These are phyloP conservation scores for Apodemia mormo DNA, from an alignment of 2,888 invertebrate genomes.

Conservation along the genomic window DNA sequence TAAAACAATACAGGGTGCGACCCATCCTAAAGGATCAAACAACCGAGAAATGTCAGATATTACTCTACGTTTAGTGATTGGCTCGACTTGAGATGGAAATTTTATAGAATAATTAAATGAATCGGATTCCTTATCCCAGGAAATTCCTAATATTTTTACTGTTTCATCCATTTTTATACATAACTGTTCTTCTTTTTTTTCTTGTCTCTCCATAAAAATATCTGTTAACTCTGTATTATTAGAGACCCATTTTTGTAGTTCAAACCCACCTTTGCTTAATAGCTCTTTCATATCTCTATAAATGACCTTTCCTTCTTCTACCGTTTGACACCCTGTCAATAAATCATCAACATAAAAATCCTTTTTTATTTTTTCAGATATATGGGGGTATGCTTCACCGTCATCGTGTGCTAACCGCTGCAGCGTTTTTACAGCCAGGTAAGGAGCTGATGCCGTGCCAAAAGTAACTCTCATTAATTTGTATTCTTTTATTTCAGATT, in stretches of 20 bases:
- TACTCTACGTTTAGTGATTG: constrained; percentile 37
- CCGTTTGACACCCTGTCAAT: constrained; percentile 22
- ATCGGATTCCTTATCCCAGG: constrained; percentile 38
- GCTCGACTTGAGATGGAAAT: constrained; percentile 25
- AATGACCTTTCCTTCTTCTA: constrained; percentile 15
- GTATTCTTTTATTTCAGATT: constrained; percentile 10
- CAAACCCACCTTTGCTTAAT: constrained; percentile 24
- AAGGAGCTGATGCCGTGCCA: constrained; percentile 21
- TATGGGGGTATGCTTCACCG: not conserved
- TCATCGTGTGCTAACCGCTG: constrained; percentile 10
- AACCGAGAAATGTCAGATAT: constrained; percentile 39
- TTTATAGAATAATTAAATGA: constrained; percentile 34
- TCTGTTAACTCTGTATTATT: constrained; percentile 11
- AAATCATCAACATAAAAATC: constrained; percentile 27
- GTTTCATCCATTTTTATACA: not conserved
- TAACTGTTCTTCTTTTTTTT: not conserved
- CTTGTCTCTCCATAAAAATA: not conserved
- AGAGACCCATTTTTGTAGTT: constrained; percentile 28
- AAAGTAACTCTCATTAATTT: constrained; percentile 15
- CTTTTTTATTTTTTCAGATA: not conserved
- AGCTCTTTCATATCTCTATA: constrained; percentile 16
- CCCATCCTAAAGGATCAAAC: constrained; percentile 43
- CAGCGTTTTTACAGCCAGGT: constrained; percentile 10
- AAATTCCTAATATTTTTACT: constrained; percentile 36
- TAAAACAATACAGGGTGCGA: constrained; percentile 34